These are phyloP conservation scores for Platygyra sinensis DNA, from an alignment of 64 coral and sea anemone genomes.

Conservation along the genomic window DNA sequence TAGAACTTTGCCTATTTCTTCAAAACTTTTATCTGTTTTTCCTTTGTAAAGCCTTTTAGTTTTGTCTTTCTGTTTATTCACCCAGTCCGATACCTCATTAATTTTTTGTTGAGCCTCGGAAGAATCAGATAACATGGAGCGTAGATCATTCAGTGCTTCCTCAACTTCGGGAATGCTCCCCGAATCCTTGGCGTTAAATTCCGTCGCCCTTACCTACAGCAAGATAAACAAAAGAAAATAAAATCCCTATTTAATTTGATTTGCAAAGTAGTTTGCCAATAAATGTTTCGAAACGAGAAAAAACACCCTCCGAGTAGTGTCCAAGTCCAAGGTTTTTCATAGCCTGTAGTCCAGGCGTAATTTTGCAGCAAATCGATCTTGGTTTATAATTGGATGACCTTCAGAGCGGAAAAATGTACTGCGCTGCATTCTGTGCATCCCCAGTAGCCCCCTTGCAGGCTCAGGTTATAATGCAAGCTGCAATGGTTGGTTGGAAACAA, in stretches of 20 bases:
- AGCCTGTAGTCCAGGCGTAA: too few species aligned
- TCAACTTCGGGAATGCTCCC: background rate
- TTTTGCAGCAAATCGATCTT: too few species aligned
- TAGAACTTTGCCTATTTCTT: background rate
- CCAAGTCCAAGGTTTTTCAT: background rate
- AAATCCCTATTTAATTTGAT: background rate
- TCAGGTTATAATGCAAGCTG: too few species aligned
- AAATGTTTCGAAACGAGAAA: constrained; percentile 3
- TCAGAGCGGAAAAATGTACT: too few species aligned
- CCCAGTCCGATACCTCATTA: background rate
- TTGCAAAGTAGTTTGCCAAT: background rate
- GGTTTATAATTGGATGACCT: too few species aligned
- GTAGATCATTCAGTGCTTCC: background rate
- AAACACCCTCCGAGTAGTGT: background rate
- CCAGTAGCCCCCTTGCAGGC: too few species aligned
- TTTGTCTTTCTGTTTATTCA: background rate
- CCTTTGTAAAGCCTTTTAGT: background rate
- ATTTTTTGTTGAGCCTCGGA: background rate
- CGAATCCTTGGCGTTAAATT: background rate
- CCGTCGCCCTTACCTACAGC: background rate
- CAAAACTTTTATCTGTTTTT: background rate
- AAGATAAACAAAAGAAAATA: background rate
- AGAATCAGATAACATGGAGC: background rate
- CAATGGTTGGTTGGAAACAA: too few species aligned
- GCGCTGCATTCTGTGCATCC: too few species aligned